Evolutionary conservation across 1,140 invertebrate species (phyloP), one percentile per base, ranked within the genome.

Genomic region (Caenorhabditis inopinata): DNA sequence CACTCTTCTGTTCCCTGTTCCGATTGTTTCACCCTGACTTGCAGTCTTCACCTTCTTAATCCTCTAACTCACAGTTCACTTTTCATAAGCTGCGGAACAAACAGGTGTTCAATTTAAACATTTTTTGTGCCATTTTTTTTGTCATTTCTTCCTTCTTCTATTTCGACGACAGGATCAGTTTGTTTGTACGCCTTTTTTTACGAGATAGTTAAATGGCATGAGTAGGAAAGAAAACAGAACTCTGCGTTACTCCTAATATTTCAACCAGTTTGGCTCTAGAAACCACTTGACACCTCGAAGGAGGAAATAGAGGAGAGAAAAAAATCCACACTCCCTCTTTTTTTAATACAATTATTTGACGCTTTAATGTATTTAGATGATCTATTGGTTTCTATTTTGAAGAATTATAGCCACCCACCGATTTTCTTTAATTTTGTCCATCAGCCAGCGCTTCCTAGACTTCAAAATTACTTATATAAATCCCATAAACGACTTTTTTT

Each of bases 231-330:
- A 58, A 58, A 58, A 58, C 51, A 58, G 51, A 58, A 58, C 58
- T 68, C 58, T 25, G 58, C 58, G 58, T 29, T n/a, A 18, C 32
- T 9, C 23, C 49, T 53, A 18, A 12, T n/a, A 68, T 68, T 68
- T 68, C 58, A 68, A 68, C 58, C 12, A 38, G 58, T 68, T 68
- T 29, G 32, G 35, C 29, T 42, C 58, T 38, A 32, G 58, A 68
- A 38, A 68, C 58, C 58, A 38, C 58, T 68, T 68, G 58, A 68
- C 58, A 68, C 58, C 58, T 68, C n/a, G 27, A 18, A n/a, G n/a
- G n/a, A 51, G 27, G 5, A 18, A n/a, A 51, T 51, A 6, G 48
- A 21, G 23, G 18, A 23, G 21, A 25, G 27, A 51, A 25, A 9
- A 9, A 0, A 25, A 25, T n/a, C n/a, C n/a, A n/a, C n/a, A n/a